Percentiles rank a stretch among this genome's conserved stretches.
Evolutionary conservation across 2,888 invertebrate species (phyloP).

Genomic region (Mythimna vitellina): DNA sequence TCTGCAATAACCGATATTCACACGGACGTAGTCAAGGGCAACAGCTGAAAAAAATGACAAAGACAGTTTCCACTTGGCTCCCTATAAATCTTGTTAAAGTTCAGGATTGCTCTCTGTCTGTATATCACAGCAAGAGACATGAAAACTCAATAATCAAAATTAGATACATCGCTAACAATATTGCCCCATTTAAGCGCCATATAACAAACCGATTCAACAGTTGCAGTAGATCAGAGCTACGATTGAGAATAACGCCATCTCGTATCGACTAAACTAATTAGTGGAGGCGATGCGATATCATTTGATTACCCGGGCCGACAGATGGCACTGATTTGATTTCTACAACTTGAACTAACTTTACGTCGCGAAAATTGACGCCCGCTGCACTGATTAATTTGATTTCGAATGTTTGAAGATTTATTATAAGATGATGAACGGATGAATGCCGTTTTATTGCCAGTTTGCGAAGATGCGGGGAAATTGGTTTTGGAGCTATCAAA

Average conservation of each 20-base stretch:
- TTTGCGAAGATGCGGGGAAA: constrained; percentile 63
- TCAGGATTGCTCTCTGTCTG: neutral
- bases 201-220: constrained; percentile 55
- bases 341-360: constrained; percentile 80
- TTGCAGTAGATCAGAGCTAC: constrained; percentile 64
- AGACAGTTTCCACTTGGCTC: neutral
- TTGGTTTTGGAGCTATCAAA: constrained; percentile 47
- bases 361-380: constrained; percentile 75
- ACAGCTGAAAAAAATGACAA: no score
- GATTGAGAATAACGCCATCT: constrained; percentile 74
- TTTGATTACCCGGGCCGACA: constrained; percentile 83
- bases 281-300: constrained; percentile 81
- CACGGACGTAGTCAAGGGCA: no score
- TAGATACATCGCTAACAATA: constrained; percentile 21
- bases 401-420: constrained; percentile 84
- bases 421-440: constrained; percentile 79
- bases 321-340: constrained; percentile 86
- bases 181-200: constrained; percentile 52
- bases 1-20: no score
- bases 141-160: constrained; percentile 9
- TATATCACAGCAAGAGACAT: neutral
- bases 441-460: constrained; percentile 74
- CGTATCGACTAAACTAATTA: constrained; percentile 84
- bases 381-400: constrained; percentile 82
- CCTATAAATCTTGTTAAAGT: constrained; percentile 5